Conservation (phyloP, 2,888 invertebrate genomes). For the Cylloceria caligata region DNA sequence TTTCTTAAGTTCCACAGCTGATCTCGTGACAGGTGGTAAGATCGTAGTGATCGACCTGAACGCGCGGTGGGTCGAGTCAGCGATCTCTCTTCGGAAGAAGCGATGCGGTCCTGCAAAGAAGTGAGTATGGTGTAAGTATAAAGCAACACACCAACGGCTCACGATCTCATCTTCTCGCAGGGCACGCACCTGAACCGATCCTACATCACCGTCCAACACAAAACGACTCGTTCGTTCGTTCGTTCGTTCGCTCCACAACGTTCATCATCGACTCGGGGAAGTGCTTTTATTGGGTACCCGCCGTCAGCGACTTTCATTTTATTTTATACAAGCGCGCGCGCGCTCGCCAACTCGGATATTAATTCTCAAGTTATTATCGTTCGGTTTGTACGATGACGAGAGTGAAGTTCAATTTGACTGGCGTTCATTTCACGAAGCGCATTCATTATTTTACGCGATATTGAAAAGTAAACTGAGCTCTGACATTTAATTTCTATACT, state of each 20-base stretch:
- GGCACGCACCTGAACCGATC: conserved; percentile 22
- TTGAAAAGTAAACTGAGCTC: conserved; percentile 11
- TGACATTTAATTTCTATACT: neutral
- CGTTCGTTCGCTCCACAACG: conserved; percentile 8
- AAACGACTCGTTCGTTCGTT: conserved; percentile 8
- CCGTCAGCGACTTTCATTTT: conserved; percentile 18
- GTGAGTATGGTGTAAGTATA: neutral
- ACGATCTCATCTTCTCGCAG: conserved; percentile 5
- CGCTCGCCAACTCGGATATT: conserved; percentile 22
- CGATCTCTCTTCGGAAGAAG: conserved; percentile 1
- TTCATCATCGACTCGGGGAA: conserved; percentile 21
- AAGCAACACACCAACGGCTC: conserved; percentile 1
- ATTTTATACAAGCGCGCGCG: conserved; percentile 6
- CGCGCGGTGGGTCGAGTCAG: conserved; percentile 33
- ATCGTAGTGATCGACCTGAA: conserved; percentile 43
- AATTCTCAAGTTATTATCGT: conserved; percentile 39
- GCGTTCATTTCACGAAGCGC: conserved; percentile 26
- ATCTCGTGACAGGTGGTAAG: conserved; percentile 46
- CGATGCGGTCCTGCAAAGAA: conserved; percentile 15
- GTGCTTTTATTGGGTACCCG: conserved; percentile 19
- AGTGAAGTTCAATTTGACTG: conserved; percentile 21
- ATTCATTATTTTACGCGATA: conserved; percentile 32
- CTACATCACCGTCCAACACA: conserved; percentile 19
- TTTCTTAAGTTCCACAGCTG: conserved; percentile 46
- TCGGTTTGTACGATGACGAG: conserved; percentile 16